Conservation (phyloP, 2,113 vertebrate genomes). For the Setophaga petechia region DNA sequence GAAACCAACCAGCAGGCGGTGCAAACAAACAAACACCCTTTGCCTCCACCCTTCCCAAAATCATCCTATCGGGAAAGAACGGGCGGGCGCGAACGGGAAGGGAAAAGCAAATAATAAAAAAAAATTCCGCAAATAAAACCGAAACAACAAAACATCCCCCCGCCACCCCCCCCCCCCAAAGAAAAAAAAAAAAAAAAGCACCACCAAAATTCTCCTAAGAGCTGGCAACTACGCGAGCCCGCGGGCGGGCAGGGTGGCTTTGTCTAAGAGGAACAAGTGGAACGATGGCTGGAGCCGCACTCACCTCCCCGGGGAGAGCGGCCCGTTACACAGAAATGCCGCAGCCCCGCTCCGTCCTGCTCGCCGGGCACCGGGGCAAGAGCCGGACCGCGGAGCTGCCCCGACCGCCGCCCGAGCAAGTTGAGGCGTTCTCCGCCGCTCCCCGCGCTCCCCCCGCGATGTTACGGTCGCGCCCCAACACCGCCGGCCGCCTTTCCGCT, state of each 20-base stretch:
- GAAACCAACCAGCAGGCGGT: constrained; percentile 76
- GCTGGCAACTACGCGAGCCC: not conserved
- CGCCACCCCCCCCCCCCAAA: rapidly evolving
- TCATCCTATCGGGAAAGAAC: not conserved
- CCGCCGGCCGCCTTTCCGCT: not conserved
- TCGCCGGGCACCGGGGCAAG: not conserved
- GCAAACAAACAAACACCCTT: constrained; percentile 74
- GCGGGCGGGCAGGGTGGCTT: constrained; percentile 45
- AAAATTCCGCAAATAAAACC: not conserved
- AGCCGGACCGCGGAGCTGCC: not conserved
- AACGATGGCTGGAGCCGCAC: not conserved
- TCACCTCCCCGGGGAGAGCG: not conserved
- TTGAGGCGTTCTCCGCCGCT: not conserved
- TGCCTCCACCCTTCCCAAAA: constrained; percentile 29
- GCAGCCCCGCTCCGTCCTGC: not conserved
- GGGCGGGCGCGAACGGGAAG: not conserved
- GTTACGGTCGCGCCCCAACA: not conserved
- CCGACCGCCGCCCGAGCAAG: not conserved
- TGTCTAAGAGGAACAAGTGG: constrained; percentile 49
- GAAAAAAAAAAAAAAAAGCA: not conserved
- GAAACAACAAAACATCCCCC: not conserved
- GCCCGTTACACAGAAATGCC: constrained; percentile 2
- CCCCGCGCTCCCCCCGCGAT: not conserved
- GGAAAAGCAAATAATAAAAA: not conserved
- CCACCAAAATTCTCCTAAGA: not conserved